These are phyloP conservation scores for Opisthocomus hoazin DNA, from an alignment of 2,113 vertebrate species.

Conservation along the genomic window DNA sequence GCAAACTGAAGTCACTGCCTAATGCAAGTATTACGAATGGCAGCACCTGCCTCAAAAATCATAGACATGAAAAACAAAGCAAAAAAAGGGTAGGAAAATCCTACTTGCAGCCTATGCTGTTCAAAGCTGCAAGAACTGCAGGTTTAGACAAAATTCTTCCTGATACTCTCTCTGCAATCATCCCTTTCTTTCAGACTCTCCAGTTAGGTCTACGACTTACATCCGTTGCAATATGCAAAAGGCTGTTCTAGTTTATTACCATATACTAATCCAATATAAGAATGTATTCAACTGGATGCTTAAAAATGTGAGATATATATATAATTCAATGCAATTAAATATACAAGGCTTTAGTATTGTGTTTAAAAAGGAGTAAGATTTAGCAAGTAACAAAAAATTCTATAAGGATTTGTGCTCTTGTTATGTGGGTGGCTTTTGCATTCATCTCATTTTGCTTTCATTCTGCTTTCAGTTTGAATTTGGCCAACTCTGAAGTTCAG, in stretches of 20 bases:
- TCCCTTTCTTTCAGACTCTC: neutral
- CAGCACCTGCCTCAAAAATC: neutral
- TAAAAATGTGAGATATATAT: neutral
- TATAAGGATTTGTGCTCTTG: neutral
- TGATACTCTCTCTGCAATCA: neutral
- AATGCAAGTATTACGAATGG: neutral
- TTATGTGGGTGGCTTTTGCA: neutral
- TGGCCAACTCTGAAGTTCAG: neutral
- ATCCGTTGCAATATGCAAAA: neutral
- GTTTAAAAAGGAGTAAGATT: neutral
- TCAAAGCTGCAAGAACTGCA: neutral
- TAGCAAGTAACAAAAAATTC: neutral
- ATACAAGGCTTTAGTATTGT: neutral
- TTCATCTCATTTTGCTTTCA: neutral
- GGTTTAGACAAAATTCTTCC: neutral
- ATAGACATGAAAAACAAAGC: neutral
- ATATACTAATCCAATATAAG: neutral
- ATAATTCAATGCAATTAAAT: neutral
- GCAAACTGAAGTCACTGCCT: neutral
- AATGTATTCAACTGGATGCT: neutral
- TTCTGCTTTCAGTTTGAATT: neutral
- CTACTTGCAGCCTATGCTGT: neutral
- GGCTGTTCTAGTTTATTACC: neutral
- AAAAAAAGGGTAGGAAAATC: neutral
- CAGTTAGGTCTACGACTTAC: neutral